Conservation (phyloP, 2,888 invertebrate species). For the Clivina fossor region DNA sequence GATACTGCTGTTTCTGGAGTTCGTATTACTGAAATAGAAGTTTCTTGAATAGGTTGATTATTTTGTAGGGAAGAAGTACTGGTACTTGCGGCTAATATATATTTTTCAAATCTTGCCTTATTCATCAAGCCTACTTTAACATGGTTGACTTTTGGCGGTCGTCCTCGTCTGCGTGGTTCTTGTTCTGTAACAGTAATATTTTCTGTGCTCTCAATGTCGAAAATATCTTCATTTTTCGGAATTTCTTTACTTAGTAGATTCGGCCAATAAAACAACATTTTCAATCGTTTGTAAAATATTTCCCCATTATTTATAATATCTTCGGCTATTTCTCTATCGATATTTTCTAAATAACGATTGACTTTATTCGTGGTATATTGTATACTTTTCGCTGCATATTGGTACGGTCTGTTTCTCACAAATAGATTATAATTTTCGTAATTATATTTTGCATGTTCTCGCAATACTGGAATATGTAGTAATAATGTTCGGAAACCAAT, state of each 20-base stretch:
- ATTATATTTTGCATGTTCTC: conserved; percentile 1
- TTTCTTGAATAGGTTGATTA: too few species aligned
- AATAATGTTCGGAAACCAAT: conserved; percentile 21
- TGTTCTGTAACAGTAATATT: background rate
- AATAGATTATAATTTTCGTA: conserved; percentile 10
- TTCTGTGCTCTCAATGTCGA: background rate
- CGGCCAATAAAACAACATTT: conserved; percentile 15
- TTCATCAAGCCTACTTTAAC: conserved; percentile 14
- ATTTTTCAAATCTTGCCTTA: conserved; percentile 11
- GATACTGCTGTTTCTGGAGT: too few species aligned
- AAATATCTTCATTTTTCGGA: background rate
- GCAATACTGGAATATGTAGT: conserved; percentile 5
- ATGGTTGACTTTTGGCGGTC: background rate
- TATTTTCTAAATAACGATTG: background rate
- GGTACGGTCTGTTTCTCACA: background rate
- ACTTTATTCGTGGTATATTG: background rate
- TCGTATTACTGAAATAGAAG: too few species aligned
- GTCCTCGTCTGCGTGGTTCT: background rate
- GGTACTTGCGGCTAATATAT: too few species aligned
- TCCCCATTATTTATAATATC: background rate
- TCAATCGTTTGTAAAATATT: conserved; percentile 14
- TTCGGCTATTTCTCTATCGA: background rate
- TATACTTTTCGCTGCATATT: background rate
- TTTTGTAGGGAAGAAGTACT: too few species aligned
- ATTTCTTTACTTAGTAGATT: too few species aligned